Conservation (phyloP, 2,113 vertebrate species). For the Natator depressus region DNA sequence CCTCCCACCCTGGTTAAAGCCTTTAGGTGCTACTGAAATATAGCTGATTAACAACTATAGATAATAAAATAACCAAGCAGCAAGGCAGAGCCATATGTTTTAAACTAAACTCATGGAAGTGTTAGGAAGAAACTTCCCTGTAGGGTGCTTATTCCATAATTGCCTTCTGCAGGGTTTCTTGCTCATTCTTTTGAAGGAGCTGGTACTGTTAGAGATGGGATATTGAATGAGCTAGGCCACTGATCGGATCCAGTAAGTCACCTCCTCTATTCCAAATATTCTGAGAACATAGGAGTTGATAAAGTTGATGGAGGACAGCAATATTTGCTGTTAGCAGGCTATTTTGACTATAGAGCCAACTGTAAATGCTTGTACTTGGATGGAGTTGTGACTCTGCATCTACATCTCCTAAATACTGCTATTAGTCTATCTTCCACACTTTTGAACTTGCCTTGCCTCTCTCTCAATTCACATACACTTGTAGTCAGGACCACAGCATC, state of each 20-base stretch:
- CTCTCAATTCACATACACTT: not conserved
- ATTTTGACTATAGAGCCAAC: too few species aligned
- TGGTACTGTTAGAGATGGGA: not conserved
- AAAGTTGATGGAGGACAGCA: not conserved
- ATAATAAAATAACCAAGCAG: not conserved
- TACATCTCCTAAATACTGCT: not conserved
- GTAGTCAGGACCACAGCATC: not conserved
- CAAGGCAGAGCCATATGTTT: not conserved
- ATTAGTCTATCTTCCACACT: not conserved
- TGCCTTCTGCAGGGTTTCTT: not conserved
- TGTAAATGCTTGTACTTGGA: too few species aligned
- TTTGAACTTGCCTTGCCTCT: not conserved
- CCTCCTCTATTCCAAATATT: not conserved
- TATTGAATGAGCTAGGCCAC: not conserved
- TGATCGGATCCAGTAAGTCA: not conserved
- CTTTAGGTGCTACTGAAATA: not conserved
- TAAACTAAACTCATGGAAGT: not conserved
- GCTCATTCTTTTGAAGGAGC: not conserved
- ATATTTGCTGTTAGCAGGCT: too few species aligned
- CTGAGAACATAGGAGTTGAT: not conserved
- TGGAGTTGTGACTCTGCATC: too few species aligned
- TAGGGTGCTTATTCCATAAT: not conserved
- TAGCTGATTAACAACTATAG: not conserved
- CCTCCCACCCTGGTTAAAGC: not conserved
- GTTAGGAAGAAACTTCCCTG: not conserved